Evolutionary conservation across 2,113 vertebrate genomes (phyloP).

Genomic region (Syngnathoides biaculeatus): DNA sequence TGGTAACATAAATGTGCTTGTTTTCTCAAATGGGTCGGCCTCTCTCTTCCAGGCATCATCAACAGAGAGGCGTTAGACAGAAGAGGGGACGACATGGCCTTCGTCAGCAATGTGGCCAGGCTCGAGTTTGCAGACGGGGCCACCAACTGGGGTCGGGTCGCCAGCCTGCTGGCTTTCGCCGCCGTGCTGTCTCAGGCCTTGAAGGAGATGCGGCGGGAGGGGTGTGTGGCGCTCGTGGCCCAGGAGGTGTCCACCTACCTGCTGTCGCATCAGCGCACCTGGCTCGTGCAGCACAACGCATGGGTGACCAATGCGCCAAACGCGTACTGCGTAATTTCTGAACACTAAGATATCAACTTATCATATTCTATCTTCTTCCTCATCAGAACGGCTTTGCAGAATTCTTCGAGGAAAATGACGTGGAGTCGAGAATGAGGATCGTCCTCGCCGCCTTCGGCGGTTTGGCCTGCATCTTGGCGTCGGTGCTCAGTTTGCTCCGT

Average conservation of each 20-base stretch:
- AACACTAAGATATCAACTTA: too few relatives aligned
- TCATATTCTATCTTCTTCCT: neutral
- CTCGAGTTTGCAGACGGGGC: constrained; percentile 80
- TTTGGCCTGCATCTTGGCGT: constrained; percentile 82
- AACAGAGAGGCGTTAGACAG: constrained; percentile 73
- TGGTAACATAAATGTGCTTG: too few relatives aligned
- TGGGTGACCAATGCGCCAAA: constrained; percentile 78
- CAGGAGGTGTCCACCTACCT: constrained; percentile 80
- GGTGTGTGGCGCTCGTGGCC: constrained; percentile 71
- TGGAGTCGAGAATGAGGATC: constrained; percentile 81
- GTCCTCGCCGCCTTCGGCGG: constrained; percentile 82
- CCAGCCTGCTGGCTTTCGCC: constrained; percentile 85
- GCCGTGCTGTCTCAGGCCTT: constrained; percentile 80
- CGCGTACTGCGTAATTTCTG: neutral
- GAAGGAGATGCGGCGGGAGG: constrained; percentile 70
- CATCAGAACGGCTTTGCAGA: constrained; percentile 88
- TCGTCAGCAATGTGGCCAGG: constrained; percentile 70
- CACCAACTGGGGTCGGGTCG: constrained; percentile 91
- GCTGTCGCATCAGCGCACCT: constrained; percentile 76
- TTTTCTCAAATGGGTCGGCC: too few relatives aligned
- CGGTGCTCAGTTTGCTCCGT: constrained; percentile 84
- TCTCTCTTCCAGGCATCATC: constrained; percentile 79
- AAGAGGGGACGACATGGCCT: constrained; percentile 62
- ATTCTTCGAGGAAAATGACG: constrained; percentile 84
- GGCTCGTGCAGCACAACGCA: constrained; percentile 83